Evolutionary conservation across 2,888 invertebrate genomes (phyloP).

Genomic region (Acrobasis repandana): DNA sequence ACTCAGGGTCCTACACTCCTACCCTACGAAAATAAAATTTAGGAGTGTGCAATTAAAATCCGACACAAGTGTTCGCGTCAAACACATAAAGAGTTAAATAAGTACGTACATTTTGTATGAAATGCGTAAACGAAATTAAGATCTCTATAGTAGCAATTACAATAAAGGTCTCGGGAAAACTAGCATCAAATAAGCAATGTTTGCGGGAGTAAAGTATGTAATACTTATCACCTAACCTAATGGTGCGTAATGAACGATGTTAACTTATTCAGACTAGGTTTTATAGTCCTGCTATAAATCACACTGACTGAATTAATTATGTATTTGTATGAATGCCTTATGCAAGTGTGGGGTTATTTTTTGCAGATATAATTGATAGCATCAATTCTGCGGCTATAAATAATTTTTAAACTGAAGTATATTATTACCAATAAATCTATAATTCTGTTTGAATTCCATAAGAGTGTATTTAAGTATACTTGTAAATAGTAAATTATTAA

Average conservation of each 20-base stretch:
- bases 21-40: no score
- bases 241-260: neutral
- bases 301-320: neutral
- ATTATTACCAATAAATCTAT: no score
- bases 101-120: no score
- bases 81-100: no score
- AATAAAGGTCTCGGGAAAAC: conserved; percentile 11
- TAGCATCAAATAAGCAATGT: conserved; percentile 17
- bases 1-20: no score
- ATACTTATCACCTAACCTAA: neutral
- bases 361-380: conserved; percentile 14
- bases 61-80: no score
- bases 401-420: neutral
- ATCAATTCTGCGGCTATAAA: conserved; percentile 3
- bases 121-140: no score
- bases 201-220: conserved; percentile 14
- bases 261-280: neutral
- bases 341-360: neutral
- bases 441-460: no score
- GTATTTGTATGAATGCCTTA: neutral
- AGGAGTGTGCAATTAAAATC: no score
- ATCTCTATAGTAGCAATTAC: no score
- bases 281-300: neutral
- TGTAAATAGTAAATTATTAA: no score
- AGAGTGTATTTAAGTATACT: no score